Base-by-base conservation (phyloP, 2,797 vertebrate species). In the Geotria australis region DNA sequence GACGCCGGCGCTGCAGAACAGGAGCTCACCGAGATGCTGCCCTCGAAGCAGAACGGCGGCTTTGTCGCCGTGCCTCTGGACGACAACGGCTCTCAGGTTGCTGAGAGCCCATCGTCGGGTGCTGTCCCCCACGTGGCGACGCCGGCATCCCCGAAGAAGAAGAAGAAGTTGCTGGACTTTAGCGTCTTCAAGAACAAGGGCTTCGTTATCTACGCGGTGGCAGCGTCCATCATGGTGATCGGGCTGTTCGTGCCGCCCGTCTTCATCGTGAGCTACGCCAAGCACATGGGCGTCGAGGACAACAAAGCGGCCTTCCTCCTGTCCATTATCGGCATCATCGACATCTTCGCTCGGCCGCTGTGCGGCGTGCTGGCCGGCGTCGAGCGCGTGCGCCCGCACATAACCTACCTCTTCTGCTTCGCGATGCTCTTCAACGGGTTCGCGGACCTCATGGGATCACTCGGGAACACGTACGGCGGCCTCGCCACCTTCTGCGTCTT, bases 201-300 rank as follows among this genome's bases (percentile, higher is more conserved):
- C 12, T 95, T 96, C 60, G 4, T 83, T 56, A 75, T 93, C 63
- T 96, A 96, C 61, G 72, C 85, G 0, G 45, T 77, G 13, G 81
- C 85, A 1, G 81, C 83, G 2, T 81, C 85, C 60, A 74, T 89
- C 66, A 88, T 94, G 89, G 86, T 96, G 62, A 69, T 96, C 15
- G 88, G 86, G 13, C 76, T 96, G 58, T 96, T 96, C 9, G 83
- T 94, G 60, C 86, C 89, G 0, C 89, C 89, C 0, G 85, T 95
- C 61, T 94, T 96, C 49, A 73, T 95, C 59, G 86, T 96, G 60
- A 89, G 75, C 68, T 91, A 86, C 1, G 85, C 89, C 59, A 95
- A 93, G 69, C 78, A 80, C 69, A 61, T 89, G 66, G 76, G 76
- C 0, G 71, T 79, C 8, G 74, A 74, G 8, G 86, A 95, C 65